These are phyloP conservation scores for Aleiodes testaceus DNA, from an alignment of 2,888 invertebrate species.

Conservation along the genomic window DNA sequence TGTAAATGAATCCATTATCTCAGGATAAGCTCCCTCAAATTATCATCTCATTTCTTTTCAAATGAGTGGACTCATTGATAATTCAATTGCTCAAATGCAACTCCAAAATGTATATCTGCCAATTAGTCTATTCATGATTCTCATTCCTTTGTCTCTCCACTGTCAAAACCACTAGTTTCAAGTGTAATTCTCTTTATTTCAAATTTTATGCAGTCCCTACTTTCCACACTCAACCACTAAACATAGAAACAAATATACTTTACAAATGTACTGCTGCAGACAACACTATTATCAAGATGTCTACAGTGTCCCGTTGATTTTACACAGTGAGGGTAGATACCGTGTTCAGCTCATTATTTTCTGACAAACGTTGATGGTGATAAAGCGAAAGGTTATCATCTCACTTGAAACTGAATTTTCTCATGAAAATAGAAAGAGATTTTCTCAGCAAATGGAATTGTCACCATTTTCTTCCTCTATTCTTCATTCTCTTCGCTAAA, in stretches of 20 bases:
- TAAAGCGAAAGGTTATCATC: conserved; percentile 16
- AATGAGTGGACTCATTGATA: no score
- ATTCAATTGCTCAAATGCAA: no score
- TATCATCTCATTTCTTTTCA: no score
- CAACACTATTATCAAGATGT: conserved; percentile 25
- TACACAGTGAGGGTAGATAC: conserved; percentile 6
- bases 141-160: not conserved
- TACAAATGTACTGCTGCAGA: conserved; percentile 4
- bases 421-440: conserved; percentile 12
- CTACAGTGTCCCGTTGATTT: conserved; percentile 15
- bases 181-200: not conserved
- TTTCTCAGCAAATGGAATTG: conserved; percentile 15
- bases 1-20: no score
- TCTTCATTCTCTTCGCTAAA: not conserved
- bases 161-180: not conserved
- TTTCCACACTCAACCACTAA: conserved; percentile 2
- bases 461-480: conserved; percentile 1
- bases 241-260: conserved; percentile 2
- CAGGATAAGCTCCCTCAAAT: no score
- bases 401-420: conserved; percentile 20
- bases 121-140: conserved; percentile 10
- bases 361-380: conserved; percentile 22
- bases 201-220: not conserved
- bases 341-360: conserved; percentile 33
- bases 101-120: not conserved